phyloP scores from a whole-genome alignment of 2,113 vertebrate species.

The Lanius collurio region DNA sequence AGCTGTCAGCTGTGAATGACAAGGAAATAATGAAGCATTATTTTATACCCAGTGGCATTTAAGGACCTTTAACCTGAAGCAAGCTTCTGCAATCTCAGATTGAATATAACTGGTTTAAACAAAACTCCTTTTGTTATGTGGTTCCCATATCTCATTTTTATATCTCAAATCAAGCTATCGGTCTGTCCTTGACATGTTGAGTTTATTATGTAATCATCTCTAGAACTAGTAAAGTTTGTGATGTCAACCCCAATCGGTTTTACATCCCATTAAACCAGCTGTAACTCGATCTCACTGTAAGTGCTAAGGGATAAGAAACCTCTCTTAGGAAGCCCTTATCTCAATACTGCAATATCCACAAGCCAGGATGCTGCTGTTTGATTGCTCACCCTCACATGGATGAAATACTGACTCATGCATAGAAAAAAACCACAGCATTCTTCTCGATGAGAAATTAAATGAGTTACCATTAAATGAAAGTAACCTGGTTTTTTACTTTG shows the following conservation, averaged over 20 bases:
- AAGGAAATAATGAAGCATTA: background rate
- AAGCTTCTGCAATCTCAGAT: background rate
- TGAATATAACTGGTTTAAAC: background rate
- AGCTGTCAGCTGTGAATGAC: background rate
- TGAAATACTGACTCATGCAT: background rate
- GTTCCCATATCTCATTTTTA: background rate
- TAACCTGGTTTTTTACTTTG: background rate
- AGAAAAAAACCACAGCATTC: background rate
- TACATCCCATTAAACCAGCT: background rate
- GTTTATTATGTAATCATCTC: background rate
- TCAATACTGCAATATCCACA: background rate
- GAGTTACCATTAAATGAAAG: background rate
- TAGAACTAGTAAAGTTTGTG: background rate
- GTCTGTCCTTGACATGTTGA: background rate
- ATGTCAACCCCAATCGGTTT: background rate
- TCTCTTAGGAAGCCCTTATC: background rate
- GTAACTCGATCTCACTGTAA: background rate
- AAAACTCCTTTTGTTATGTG: background rate
- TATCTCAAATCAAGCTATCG: background rate
- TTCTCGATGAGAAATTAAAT: background rate
- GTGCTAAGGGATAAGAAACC: background rate
- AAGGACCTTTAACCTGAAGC: conserved; percentile 1
- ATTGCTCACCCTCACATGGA: background rate
- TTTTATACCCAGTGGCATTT: background rate
- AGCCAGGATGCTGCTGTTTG: background rate